These are phyloP conservation scores for Spialia ferax DNA, from an alignment of 2,888 invertebrate genomes.

Conservation along the genomic window DNA sequence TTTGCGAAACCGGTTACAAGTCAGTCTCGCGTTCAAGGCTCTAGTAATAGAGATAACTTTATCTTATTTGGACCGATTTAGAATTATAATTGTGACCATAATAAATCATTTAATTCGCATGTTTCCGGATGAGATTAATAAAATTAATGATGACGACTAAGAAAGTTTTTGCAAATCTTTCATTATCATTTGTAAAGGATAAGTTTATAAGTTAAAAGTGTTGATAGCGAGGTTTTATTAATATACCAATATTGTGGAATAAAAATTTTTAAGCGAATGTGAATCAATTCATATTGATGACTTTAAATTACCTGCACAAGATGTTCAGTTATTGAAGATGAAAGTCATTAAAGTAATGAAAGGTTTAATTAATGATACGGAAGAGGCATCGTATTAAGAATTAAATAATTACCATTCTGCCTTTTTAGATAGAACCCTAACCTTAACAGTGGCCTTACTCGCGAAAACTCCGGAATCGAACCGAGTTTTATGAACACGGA, in stretches of 20 bases:
- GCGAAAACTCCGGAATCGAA: constrained; percentile 74
- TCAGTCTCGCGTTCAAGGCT: constrained; percentile 26
- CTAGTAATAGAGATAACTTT: constrained; percentile 53
- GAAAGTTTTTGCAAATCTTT: not conserved
- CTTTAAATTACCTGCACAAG: not conserved
- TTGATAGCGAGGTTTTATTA: no score
- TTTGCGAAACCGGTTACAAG: constrained; percentile 59
- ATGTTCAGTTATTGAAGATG: not conserved
- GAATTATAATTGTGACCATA: constrained; percentile 11
- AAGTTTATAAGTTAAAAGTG: no score
- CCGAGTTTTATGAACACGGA: constrained; percentile 40
- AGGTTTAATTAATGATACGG: constrained; percentile 11
- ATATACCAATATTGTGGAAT: no score
- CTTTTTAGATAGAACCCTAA: constrained; percentile 24
- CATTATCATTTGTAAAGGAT: no score
- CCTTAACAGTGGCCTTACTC: constrained; percentile 47
- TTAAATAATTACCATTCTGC: constrained; percentile 22
- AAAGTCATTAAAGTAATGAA: not conserved
- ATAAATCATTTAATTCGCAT: not conserved
- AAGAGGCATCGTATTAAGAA: constrained; percentile 1
- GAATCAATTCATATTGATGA: not conserved
- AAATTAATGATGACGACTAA: not conserved
- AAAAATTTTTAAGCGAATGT: not conserved
- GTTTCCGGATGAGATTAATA: not conserved
- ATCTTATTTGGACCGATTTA: constrained; percentile 43